Conservation (phyloP, 2,797 vertebrate species). For the Rhinatrema bivittatum region DNA sequence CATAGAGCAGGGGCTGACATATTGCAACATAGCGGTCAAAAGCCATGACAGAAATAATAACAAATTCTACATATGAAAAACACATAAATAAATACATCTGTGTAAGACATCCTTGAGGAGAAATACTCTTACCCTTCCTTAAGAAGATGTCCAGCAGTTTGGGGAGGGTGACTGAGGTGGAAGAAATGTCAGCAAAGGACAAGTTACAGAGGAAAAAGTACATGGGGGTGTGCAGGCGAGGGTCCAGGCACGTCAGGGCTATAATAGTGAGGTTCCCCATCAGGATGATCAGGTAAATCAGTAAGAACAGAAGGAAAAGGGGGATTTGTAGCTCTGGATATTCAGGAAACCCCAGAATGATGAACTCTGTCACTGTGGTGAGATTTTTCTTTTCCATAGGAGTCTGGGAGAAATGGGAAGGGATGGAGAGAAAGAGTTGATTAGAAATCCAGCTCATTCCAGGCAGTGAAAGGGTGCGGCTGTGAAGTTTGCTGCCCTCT, state of each 20-base stretch:
- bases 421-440: no score
- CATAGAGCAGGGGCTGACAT: slow-evolving; percentile 16
- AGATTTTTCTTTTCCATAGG: no score
- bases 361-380: no score
- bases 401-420: no score
- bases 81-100: slow-evolving; percentile 30
- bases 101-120: slow-evolving; percentile 15
- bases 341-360: no score
- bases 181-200: slow-evolving; percentile 24
- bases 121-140: no score
- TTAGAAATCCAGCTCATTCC: no score
- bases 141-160: slow-evolving; percentile 26
- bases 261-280: slow-evolving; percentile 25
- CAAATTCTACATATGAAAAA: slow-evolving; percentile 19
- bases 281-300: no score
- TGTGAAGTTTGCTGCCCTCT: no score
- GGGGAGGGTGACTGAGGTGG: slow-evolving; percentile 25
- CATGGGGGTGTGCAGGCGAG: slow-evolving; percentile 27
- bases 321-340: no score
- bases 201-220: slow-evolving; percentile 33
- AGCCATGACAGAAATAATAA: slow-evolving; percentile 25
- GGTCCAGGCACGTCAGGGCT: slow-evolving; percentile 11
- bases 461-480: no score
- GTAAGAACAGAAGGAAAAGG: no score
- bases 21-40: slow-evolving; percentile 32